Evolutionary conservation across 2,888 invertebrate species (phyloP).

Genomic region (Metellina segmentata): DNA sequence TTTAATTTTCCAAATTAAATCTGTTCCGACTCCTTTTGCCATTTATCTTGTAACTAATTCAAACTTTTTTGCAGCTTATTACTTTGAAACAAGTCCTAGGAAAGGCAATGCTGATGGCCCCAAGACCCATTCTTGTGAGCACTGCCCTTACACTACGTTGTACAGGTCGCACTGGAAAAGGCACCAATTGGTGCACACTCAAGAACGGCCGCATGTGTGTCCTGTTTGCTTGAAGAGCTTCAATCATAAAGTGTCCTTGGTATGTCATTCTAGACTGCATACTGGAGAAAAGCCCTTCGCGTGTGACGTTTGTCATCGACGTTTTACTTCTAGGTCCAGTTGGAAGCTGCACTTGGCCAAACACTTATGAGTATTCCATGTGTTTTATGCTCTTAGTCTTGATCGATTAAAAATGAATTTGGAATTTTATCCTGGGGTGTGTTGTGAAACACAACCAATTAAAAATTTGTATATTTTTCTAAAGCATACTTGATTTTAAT

Average conservation of each 20-base stretch:
- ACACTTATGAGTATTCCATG: background rate
- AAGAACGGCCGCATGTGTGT: conserved; percentile 57
- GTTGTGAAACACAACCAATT: too few relatives aligned
- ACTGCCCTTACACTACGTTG: conserved; percentile 57
- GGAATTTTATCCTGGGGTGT: too few relatives aligned
- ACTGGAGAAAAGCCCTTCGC: conserved; percentile 56
- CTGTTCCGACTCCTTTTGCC: background rate
- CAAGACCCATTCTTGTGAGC: conserved; percentile 49
- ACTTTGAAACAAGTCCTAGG: background rate
- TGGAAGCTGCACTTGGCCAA: conserved; percentile 57
- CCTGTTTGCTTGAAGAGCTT: conserved; percentile 62
- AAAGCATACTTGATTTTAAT: too few relatives aligned
- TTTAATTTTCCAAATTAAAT: background rate
- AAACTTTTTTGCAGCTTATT: conserved; percentile 19
- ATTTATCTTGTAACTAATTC: too few relatives aligned
- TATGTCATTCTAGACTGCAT: conserved; percentile 42
- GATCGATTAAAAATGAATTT: background rate
- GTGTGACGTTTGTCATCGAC: conserved; percentile 41
- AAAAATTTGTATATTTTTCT: too few relatives aligned
- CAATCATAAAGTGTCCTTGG: conserved; percentile 62
- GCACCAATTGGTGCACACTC: conserved; percentile 64
- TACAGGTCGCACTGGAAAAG: conserved; percentile 66
- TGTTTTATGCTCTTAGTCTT: background rate
- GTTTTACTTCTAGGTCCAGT: conserved; percentile 61
- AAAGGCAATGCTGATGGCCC: conserved; percentile 8